phyloP scores from a whole-genome alignment of 2,113 vertebrate species.

The Onychorhynchus coronatus region DNA sequence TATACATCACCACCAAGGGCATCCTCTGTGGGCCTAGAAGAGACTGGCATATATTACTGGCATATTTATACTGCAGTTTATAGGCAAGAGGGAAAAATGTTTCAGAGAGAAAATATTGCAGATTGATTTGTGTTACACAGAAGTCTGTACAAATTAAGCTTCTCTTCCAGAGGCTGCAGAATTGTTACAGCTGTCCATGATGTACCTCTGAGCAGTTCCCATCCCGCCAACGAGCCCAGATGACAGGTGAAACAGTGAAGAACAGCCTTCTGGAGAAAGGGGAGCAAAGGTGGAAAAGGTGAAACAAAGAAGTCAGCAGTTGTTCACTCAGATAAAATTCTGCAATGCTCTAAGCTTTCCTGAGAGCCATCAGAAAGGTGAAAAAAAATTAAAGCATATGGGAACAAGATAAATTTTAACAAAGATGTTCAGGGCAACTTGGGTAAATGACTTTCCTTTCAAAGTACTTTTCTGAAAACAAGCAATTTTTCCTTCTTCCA shows the following conservation, averaged over 20 bases:
- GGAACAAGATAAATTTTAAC: neutral
- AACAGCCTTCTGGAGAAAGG: neutral
- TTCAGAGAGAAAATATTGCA: neutral
- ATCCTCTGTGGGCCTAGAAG: neutral
- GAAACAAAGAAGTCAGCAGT: neutral
- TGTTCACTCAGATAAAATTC: neutral
- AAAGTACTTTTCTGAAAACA: neutral
- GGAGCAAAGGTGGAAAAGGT: neutral
- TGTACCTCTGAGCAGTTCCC: neutral
- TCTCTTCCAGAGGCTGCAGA: neutral
- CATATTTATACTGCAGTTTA: too few relatives aligned
- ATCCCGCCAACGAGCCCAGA: neutral
- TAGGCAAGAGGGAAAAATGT: neutral
- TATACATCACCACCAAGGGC: neutral
- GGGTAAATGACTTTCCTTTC: neutral
- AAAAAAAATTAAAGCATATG: neutral
- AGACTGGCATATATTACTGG: neutral
- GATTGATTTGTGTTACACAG: neutral
- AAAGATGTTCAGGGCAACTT: neutral
- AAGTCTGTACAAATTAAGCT: neutral
- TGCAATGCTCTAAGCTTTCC: neutral
- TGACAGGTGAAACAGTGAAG: neutral
- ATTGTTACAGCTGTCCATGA: neutral
- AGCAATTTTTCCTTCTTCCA: neutral
- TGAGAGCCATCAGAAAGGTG: neutral